A percentile compares a stretch with the other conserved stretches of the same genome.
These are phyloP conservation scores for Xenopus petersii DNA, from an alignment of 2,797 vertebrate species.

Conservation along the genomic window DNA sequence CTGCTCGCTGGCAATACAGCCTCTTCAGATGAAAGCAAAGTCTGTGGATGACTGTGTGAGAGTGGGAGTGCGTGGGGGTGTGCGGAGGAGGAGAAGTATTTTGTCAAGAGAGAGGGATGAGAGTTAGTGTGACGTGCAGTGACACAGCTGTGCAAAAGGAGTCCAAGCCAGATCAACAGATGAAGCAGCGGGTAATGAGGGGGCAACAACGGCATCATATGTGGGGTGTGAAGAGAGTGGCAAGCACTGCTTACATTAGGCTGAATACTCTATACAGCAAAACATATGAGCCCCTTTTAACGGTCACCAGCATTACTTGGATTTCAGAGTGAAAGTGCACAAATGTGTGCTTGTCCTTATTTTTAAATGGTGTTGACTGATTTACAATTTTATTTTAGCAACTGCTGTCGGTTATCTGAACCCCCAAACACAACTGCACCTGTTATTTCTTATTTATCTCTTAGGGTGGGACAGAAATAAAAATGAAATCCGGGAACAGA, in stretches of 20 bases:
- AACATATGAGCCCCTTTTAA: too few relatives aligned
- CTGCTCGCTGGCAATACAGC: background rate
- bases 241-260: background rate
- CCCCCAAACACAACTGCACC: too few relatives aligned
- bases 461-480: background rate
- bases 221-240: background rate
- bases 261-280: too few relatives aligned
- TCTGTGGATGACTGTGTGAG: slow-evolving; percentile 3
- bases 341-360: too few relatives aligned
- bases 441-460: background rate
- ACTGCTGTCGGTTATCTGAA: too few relatives aligned
- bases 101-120: background rate
- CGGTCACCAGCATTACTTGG: too few relatives aligned
- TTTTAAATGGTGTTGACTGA: too few relatives aligned
- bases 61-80: background rate
- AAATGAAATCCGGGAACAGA: background rate
- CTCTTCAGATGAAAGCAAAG: background rate
- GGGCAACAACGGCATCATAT: background rate
- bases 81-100: background rate
- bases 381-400: too few relatives aligned
- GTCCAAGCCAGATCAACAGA: background rate
- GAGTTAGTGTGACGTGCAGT: background rate
- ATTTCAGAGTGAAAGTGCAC: too few relatives aligned
- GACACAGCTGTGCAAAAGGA: slow-evolving; percentile 2
- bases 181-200: background rate